These are phyloP conservation scores for Vulpes ferrilata DNA, from an alignment of 2,113 vertebrate species.

Conservation along the genomic window DNA sequence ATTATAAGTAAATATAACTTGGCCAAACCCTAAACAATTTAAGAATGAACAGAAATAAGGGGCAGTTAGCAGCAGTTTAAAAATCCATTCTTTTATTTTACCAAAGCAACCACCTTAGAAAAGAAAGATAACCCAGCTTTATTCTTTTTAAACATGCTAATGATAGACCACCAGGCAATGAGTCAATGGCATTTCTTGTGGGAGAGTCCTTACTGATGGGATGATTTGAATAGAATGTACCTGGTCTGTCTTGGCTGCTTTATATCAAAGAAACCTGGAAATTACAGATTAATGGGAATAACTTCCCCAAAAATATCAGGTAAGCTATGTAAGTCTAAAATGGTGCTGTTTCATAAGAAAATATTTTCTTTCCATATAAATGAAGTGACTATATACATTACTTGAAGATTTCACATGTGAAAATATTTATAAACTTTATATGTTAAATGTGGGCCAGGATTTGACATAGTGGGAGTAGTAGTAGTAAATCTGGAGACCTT, in stretches of 20 bases:
- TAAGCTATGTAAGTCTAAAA: neutral
- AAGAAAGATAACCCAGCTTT: neutral
- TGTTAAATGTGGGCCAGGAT: neutral
- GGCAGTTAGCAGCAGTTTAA: neutral
- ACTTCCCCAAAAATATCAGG: neutral
- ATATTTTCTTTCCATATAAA: neutral
- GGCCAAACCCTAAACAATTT: neutral
- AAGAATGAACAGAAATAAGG: neutral
- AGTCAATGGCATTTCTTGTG: neutral
- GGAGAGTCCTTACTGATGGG: neutral
- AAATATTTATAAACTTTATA: neutral
- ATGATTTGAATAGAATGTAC: neutral
- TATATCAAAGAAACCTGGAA: neutral
- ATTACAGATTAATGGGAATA: neutral
- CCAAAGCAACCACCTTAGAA: neutral
- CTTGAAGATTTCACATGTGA: neutral
- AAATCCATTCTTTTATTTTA: neutral
- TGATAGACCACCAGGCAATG: neutral
- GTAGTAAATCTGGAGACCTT: too few species aligned
- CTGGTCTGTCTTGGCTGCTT: neutral
- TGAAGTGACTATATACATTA: neutral
- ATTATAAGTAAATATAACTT: neutral
- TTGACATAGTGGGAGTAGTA: too few species aligned
- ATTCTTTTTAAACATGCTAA: neutral
- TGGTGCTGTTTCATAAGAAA: neutral